Base-by-base conservation (phyloP, 2,113 vertebrate species). In the Chaetodon trifascialis region DNA sequence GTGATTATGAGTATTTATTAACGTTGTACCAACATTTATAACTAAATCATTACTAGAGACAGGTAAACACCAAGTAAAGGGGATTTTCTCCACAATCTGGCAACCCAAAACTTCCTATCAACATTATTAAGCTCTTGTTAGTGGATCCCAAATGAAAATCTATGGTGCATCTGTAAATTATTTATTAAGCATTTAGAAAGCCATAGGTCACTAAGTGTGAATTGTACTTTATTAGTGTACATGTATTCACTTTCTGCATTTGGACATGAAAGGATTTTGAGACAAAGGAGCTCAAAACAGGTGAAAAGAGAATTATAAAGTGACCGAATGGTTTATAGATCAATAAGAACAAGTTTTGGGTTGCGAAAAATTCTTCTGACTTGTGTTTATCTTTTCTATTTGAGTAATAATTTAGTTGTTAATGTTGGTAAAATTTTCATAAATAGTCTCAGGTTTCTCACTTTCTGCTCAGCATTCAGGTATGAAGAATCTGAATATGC, bases 231-330 rank as follows among this genome's bases (percentile, higher is more conserved):
- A 44, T 70, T 62, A 17, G 36, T 16, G 17, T 16, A 30, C 36
- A 75, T 73, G 9, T 23, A 72, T 65, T 83, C 42, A 70, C 44
- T 83, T 73, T 73, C 21, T 21, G 44, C 69, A 36, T 64, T 23
- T 66, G 42, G 7, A 59, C 36, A 51, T 52, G 65, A 60, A 82
- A 62, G 2, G 10, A 63, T 66, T 30, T 62, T 42, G 21, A 55
- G 58, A 71, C 16, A 76, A 79, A 58, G 6, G 15, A 19, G 19
- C 25, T 40, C 7, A 59, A 55, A 23, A 44, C 34, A 83, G 36
- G 34, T 42, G n/a, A 23, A 66, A 49, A 72, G 11, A 54, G 30
- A 60, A 60, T 25, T 4, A 17, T 54, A 46, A 71, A 79, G 17
- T 15, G 16, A 5, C 36, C 1, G 0, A 54, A 30, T 70, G 44